Evolutionary conservation across 2,797 vertebrate species (phyloP).

Genomic region (Hemibagrus guttatus): DNA sequence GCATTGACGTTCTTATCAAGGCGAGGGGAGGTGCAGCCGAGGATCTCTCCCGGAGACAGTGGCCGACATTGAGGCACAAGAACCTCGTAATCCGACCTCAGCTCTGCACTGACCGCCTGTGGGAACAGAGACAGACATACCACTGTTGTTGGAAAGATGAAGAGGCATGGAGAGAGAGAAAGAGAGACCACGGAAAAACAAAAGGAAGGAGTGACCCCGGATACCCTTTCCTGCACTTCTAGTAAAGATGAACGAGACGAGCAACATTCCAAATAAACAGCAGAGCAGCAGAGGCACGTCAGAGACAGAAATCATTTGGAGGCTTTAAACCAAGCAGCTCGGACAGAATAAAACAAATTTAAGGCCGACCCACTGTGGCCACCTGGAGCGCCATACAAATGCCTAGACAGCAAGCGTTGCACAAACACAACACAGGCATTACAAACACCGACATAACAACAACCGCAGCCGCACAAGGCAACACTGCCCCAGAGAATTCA

Average conservation of each 20-base stretch:
- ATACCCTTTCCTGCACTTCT: background rate
- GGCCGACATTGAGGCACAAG: slow-evolving; percentile 93
- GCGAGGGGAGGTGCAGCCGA: slow-evolving; percentile 91
- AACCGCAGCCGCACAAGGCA: slow-evolving; percentile 32
- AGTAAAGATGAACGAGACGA: slow-evolving; percentile 12
- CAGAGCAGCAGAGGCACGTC: background rate
- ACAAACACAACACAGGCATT: slow-evolving; percentile 27
- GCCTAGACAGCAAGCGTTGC: slow-evolving; percentile 27
- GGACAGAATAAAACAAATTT: background rate
- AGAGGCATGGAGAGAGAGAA: background rate
- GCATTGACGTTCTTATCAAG: slow-evolving; percentile 81
- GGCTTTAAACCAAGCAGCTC: slow-evolving; percentile 5
- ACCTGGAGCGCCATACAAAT: background rate
- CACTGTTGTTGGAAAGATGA: background rate
- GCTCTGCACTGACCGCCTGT: slow-evolving; percentile 72
- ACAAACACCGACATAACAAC: slow-evolving; percentile 16
- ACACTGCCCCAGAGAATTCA: slow-evolving; percentile 15
- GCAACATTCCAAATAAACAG: slow-evolving; percentile 19
- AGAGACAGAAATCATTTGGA: slow-evolving; percentile 1
- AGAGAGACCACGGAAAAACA: background rate
- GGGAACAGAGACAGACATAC: background rate
- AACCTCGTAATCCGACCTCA: slow-evolving; percentile 83
- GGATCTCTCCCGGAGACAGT: slow-evolving; percentile 92
- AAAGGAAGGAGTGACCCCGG: background rate
- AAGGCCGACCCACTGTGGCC: background rate